Conservation (phyloP, 1,140 invertebrate species). For the Hermetia illucens region DNA sequence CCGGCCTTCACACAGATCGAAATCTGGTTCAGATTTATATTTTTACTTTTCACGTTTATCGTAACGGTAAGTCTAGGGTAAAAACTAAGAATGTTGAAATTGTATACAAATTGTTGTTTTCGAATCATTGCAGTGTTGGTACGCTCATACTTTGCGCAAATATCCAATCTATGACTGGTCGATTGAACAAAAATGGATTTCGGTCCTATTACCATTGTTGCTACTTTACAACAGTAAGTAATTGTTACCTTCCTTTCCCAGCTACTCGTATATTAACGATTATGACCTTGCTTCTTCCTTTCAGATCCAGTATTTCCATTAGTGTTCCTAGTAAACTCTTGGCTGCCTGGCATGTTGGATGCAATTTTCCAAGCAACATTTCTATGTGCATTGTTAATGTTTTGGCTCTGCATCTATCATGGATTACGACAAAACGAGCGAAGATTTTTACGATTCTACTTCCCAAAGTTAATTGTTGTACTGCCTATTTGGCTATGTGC, state of each 20-base stretch:
- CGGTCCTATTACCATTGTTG: conserved; percentile 73
- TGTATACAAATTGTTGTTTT: conserved; percentile 4
- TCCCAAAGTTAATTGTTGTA: conserved; percentile 81
- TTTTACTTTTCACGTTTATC: conserved; percentile 72
- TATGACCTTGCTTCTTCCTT: conserved; percentile 10
- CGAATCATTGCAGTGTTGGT: conserved; percentile 65
- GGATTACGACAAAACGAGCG: conserved; percentile 87
- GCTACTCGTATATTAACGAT: conserved; percentile 3
- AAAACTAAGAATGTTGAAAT: conserved; percentile 9
- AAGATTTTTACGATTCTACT: conserved; percentile 71
- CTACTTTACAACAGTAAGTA: conserved; percentile 82
- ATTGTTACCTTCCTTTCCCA: not conserved
- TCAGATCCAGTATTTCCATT: conserved; percentile 88
- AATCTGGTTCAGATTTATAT: conserved; percentile 92
- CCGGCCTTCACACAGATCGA: conserved; percentile 91
- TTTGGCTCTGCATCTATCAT: conserved; percentile 82
- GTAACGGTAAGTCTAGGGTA: conserved; percentile 59
- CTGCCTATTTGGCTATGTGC: conserved; percentile 76
- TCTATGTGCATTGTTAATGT: conserved; percentile 72
- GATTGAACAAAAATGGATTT: conserved; percentile 95
- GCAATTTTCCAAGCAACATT: conserved; percentile 83
- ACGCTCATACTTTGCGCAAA: conserved; percentile 73
- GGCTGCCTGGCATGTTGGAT: conserved; percentile 82
- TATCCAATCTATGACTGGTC: conserved; percentile 89
- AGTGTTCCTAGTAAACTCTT: conserved; percentile 77